Evolutionary conservation across 2,888 invertebrate genomes (phyloP), one percentile per base, ranked within the genome.

Genomic region (Agrochola macilenta): DNA sequence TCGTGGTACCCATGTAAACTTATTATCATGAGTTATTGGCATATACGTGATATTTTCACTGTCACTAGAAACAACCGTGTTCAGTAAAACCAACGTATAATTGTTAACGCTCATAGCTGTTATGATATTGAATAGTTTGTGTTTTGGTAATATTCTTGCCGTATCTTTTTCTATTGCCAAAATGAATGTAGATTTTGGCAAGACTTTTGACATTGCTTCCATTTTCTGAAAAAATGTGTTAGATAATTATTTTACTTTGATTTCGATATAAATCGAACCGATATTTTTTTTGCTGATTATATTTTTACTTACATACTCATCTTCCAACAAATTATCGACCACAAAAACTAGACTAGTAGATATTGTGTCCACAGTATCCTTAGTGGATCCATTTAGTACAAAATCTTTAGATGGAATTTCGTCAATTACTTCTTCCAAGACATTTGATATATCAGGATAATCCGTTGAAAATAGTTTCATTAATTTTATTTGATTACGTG

Each of bases 1-100:
- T 69, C 84, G 82, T 35, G 90, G 68, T 9, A 93, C 84, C 93
- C 94, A 94, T 46, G 88, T 88, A 71, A 93, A 93, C 68, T 88
- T 90, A 64, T 76, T 82, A 79, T 93, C 93, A 70, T 89, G 85
- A n/a, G 79, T 78, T n/a, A 93, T 89, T 20, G 90, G 89, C 69
- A 93, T 80, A 75, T 89, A 93, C 0, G 85, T 90, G 30, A 87
- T 78, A 35, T 78, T 72, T 39, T 76, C 84, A 49, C 20, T 60
- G 5, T 71, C 61, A 70, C 74, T n/a, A 52, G 66, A 52, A 81
- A 80, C 65, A 81, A 60, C 30, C 89, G 92, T 79, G 12, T 89
- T 93, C 2, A 94, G 73, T 66, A 94, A 83, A n/a, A 93, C 74
- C 11, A 93, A 43, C 8, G 84, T 86, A 74, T 91, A 83, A 20